Evolutionary conservation across 2,113 vertebrate genomes (phyloP), one percentile per base, ranked within the genome.

Genomic region (Meriones unguiculatus): DNA sequence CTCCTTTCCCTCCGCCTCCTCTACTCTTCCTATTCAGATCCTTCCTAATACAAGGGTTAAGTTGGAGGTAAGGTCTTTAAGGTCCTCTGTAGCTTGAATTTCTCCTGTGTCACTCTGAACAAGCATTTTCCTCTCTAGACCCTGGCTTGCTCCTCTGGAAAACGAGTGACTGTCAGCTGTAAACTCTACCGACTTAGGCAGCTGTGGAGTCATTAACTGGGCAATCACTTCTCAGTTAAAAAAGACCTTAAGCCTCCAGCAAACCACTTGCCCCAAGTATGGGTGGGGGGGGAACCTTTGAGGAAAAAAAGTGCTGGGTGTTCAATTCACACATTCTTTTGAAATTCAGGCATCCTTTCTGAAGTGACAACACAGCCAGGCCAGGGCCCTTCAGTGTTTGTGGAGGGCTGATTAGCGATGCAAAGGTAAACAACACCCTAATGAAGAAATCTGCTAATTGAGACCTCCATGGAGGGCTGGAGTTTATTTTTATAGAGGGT

Each of bases 401-500:
- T 41, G 76, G 59, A 35, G 24, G 50, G 35, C 8, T 52, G 59
- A 65, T 90, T n/a, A 73, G 50, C 8, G 6, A 77, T 80, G 64
- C 11, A 1, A 28, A 89, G 50, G 50, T 78, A 46, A 96, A 76
- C 10, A 22, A 57, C 91, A 70, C 65, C 41, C 81, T 72, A 70
- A 50, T 90, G 84, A 88, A 52, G 92, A 59, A 62, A 88, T 64
- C 92, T 95, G 96, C 88, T 96, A 96, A 91, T 35, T 88, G 97
- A 13, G 5, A 64, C 18, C 86, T 94, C 28, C 38, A 0, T 90
- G 92, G 92, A 86, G 91, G 87, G 64, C 46, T 57, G n/a, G 30
- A 89, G 24, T 87, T 85, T 94, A 94, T 96, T 97, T 98, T 97
- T 94, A 92, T 76, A 18, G 90, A 28, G 18, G 28, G 59, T 69